Evolutionary conservation across 2,797 vertebrate species (phyloP).

Genomic region (Coilia nasus): DNA sequence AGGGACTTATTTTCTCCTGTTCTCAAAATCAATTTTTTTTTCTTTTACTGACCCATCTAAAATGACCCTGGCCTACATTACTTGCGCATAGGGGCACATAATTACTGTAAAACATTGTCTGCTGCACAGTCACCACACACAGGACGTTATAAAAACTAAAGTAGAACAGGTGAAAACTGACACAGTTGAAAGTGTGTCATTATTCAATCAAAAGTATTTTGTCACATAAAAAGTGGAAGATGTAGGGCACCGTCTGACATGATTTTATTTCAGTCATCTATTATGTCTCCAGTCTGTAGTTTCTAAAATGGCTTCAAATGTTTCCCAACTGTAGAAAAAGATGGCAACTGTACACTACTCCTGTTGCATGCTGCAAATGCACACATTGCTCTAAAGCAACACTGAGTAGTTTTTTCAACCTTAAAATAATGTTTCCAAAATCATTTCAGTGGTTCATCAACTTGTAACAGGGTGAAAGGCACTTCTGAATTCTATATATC

Average conservation of each 20-base stretch:
- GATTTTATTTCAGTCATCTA: not conserved
- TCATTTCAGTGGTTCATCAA: no score
- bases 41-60: not conserved
- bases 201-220: not conserved
- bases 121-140: not conserved
- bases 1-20: not conserved
- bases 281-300: not conserved
- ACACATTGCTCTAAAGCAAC: no score
- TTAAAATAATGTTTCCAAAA: no score
- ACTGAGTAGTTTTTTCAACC: no score
- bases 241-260: not conserved
- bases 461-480: no score
- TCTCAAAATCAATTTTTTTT: not conserved
- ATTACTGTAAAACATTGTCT: not conserved
- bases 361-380: no score
- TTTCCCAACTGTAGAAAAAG: not conserved
- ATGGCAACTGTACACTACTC: not conserved
- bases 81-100: not conserved
- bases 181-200: not conserved
- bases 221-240: not conserved
- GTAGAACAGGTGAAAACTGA: not conserved
- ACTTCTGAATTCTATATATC: no score
- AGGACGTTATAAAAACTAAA: not conserved
- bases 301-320: not conserved
- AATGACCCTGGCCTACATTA: not conserved